These are phyloP conservation scores for Crocuta crocuta DNA, from an alignment of 2,113 vertebrate species.

Conservation along the genomic window DNA sequence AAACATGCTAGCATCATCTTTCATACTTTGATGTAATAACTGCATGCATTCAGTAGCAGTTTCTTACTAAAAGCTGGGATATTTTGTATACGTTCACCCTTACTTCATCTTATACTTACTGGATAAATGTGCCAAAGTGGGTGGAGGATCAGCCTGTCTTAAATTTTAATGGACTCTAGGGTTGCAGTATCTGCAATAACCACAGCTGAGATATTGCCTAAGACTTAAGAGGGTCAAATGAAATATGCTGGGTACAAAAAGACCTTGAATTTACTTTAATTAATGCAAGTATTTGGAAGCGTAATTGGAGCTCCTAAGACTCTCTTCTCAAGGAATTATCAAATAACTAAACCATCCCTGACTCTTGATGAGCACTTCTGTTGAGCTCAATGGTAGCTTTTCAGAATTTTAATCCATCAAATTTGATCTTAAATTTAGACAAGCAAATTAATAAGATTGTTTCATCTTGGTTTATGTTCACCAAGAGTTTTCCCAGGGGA, in stretches of 20 bases:
- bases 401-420: not conserved
- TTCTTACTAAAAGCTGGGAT: not conserved
- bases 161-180: not conserved
- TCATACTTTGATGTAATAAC: not conserved
- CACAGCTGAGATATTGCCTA: not conserved
- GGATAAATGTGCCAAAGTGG: not conserved
- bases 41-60: not conserved
- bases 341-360: not conserved
- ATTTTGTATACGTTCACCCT: not conserved
- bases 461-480: constrained; percentile 24
- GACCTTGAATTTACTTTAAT: not conserved
- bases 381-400: not conserved
- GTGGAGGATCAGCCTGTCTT: not conserved
- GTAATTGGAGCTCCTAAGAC: not conserved
- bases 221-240: not conserved
- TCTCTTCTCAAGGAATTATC: not conserved
- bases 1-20: not conserved
- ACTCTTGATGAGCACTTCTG: not conserved
- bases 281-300: not conserved
- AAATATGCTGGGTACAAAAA: not conserved
- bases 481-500: not conserved
- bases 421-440: not conserved
- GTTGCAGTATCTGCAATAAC: not conserved
- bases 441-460: not conserved
- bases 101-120: not conserved